Evolutionary conservation across 2,888 invertebrate genomes (phyloP), one percentile per base, ranked within the genome.

Genomic region (Apodemia mormo): DNA sequence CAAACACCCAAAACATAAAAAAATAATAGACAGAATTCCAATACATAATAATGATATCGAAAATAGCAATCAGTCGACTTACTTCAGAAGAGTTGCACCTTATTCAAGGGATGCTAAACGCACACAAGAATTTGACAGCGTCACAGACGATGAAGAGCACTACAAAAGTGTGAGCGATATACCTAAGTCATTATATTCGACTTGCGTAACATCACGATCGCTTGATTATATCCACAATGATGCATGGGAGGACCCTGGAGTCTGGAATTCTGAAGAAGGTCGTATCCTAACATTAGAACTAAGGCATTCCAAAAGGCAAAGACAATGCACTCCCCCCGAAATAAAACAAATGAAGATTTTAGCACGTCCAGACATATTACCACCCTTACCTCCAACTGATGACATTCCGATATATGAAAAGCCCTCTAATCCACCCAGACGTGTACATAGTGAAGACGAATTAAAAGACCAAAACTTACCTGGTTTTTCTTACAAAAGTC

Each of bases 131-230:
- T 96, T 87, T 75, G 95, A 95, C 56, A 96, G 96, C 81, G 88
- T 97, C 2, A 93, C 96, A 68, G 96, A 96, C 81, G 96, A 97
- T 74, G 96, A 96, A 78, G 96, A 97, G 77, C 95, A 95, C 14
- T 94, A 94, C 65, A 91, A 94, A 73, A 91, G 90, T 72, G 84
- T 88, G 43, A 88, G 86, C 67, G 89, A 93, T 68, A 85, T 92
- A 43, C 83, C 94, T 70, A 92, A 89, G 73, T 71, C 90, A 70
- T 81, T 61, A 61, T 61, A 61, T 61, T 61, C 58, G 6, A 61
- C 58, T 61, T 61, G 58, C 30, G 12, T 61, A 61, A 61, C 61
- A 14, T 80, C 87, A 49, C 89, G 88, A 75, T 83, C 83, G 65
- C 72, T 85, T 8, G 87, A 85, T 69, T 83, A 85, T 58, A 81